Evolutionary conservation across 2,888 invertebrate genomes (phyloP).

Genomic region (Apamea crenata): DNA sequence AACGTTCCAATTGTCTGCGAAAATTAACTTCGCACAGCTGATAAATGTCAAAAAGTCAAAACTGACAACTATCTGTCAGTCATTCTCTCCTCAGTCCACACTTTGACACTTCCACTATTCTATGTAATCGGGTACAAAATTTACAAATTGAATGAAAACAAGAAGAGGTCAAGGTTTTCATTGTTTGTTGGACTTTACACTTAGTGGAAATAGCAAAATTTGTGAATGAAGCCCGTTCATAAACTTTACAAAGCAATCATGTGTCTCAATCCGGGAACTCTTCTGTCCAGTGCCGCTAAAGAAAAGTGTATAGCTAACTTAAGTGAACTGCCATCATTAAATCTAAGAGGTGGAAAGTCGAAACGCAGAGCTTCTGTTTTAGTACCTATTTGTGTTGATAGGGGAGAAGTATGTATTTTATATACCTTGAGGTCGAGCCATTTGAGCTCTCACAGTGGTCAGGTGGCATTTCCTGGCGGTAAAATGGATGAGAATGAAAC

Average conservation of each 20-base stretch:
- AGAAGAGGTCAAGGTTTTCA: constrained; percentile 37
- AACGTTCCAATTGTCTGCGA: neutral
- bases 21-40: constrained; percentile 17
- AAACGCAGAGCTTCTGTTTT: constrained; percentile 94
- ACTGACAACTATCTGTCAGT: constrained; percentile 3
- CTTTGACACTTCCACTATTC: too few relatives aligned
- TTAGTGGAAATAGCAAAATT: constrained; percentile 12
- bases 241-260: constrained; percentile 68
- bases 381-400: constrained; percentile 94
- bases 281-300: constrained; percentile 89
- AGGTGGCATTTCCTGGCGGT: constrained; percentile 97
- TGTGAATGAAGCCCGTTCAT: constrained; percentile 54
- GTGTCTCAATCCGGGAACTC: constrained; percentile 79
- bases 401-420: constrained; percentile 93
- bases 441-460: constrained; percentile 94
- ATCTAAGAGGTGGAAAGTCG: constrained; percentile 68
- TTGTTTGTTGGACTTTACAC: constrained; percentile 49
- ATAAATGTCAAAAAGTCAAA: constrained; percentile 25
- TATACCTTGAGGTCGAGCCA: constrained; percentile 95
- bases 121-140: neutral
- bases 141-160: constrained; percentile 20
- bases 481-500: constrained; percentile 92
- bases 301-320: constrained; percentile 91
- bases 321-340: constrained; percentile 89
- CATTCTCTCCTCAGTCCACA: too few relatives aligned